A percentile compares a stretch with the other conserved stretches of the same genome.
Evolutionary conservation across 2,113 vertebrate genomes (phyloP).

Genomic region (Atherinomorus stipes): DNA sequence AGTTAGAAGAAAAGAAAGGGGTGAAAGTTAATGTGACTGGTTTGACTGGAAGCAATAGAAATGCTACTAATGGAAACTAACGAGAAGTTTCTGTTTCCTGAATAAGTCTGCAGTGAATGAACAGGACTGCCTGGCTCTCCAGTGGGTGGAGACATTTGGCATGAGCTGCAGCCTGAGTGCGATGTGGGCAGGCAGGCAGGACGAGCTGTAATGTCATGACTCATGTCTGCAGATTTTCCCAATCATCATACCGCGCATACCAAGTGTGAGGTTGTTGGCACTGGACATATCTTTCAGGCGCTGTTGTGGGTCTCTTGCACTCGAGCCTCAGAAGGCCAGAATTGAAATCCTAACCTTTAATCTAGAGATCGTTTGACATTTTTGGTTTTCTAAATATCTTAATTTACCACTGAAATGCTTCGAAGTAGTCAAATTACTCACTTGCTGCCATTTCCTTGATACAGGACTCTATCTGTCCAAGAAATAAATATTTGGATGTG

Average conservation of each 20-base stretch:
- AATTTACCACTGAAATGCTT: too few species aligned
- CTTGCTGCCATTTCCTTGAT: too few species aligned
- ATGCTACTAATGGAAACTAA: neutral
- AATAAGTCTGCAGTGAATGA: neutral
- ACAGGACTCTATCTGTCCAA: neutral
- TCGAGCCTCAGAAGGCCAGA: neutral
- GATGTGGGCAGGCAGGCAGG: constrained; percentile 4
- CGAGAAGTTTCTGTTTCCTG: neutral
- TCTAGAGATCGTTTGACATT: too few species aligned
- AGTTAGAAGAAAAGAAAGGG: neutral
- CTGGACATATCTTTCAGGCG: neutral
- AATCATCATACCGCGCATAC: constrained; percentile 21
- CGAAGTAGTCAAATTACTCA: too few species aligned
- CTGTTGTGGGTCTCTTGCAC: neutral
- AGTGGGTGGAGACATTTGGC: constrained; percentile 10
- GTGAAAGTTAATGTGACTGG: neutral
- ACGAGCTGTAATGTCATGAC: constrained; percentile 27
- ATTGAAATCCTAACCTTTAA: neutral
- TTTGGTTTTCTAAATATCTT: too few species aligned
- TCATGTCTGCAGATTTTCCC: constrained; percentile 28
- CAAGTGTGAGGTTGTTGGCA: neutral
- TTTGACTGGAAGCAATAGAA: neutral
- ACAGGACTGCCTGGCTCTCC: neutral
- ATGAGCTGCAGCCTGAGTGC: neutral
- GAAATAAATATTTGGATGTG: too few species aligned